Conservation (phyloP, 2,797 vertebrate genomes). For the Megalops cyprinoides region DNA sequence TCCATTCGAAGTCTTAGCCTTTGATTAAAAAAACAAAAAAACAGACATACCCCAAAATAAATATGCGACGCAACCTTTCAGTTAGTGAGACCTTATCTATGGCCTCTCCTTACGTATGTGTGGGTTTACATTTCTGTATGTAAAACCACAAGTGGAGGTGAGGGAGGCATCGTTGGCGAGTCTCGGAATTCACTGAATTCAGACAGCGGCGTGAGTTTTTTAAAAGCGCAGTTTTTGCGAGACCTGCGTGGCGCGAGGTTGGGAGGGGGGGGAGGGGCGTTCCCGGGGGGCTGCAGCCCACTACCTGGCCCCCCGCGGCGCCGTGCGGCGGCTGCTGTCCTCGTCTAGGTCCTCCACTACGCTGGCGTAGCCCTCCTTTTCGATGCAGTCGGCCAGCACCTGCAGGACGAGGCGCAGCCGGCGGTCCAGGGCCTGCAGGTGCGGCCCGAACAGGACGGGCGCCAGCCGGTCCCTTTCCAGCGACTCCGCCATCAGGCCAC, state of each 20-base stretch:
- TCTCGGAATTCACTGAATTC: slow-evolving; percentile 94
- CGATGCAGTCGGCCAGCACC: slow-evolving; percentile 86
- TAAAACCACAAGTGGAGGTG: slow-evolving; percentile 55
- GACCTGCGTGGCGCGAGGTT: slow-evolving; percentile 64
- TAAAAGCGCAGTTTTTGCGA: slow-evolving; percentile 71
- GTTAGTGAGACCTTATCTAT: slow-evolving; percentile 55
- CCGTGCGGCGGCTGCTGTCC: slow-evolving; percentile 57
- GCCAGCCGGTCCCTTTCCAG: slow-evolving; percentile 84
- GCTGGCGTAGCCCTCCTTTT: slow-evolving; percentile 83
- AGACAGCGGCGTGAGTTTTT: slow-evolving; percentile 66
- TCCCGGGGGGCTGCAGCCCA: slow-evolving; percentile 60
- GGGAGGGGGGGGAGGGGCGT: slow-evolving; percentile 38
- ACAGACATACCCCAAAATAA: slow-evolving; percentile 24
- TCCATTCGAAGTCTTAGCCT: slow-evolving; percentile 52
- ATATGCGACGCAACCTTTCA: slow-evolving; percentile 48
- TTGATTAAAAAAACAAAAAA: slow-evolving; percentile 43
- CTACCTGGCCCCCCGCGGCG: slow-evolving; percentile 74
- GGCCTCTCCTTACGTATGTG: slow-evolving; percentile 22
- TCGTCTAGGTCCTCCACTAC: slow-evolving; percentile 86
- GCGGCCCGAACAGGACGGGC: slow-evolving; percentile 87
- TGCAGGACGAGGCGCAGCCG: slow-evolving; percentile 85
- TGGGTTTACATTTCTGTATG: slow-evolving; percentile 54
- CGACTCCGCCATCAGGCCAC: slow-evolving; percentile 89
- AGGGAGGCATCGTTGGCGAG: slow-evolving; percentile 66
- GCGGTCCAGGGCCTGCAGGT: slow-evolving; percentile 94